Base-by-base conservation (phyloP, 2,888 invertebrate genomes). In the Drosophila anceps region DNA sequence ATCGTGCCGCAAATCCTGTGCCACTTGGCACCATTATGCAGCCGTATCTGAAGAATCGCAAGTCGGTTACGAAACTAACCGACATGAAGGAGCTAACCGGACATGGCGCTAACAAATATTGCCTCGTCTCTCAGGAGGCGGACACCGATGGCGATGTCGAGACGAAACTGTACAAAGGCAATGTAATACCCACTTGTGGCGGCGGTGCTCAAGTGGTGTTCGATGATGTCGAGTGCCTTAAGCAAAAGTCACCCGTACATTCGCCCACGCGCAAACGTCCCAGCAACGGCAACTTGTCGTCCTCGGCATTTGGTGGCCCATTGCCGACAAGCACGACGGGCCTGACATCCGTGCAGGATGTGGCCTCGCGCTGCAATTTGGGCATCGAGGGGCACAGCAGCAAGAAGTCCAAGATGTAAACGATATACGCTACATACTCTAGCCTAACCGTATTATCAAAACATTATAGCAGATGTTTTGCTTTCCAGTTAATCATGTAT, bases 131-230 rank as follows among this genome's bases (percentile, higher is more conserved):
- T 0, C 99, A 99, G 93, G 97, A 97, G 84, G 96, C 97, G 24
- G 98, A 98, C 91, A 96, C 96, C 0, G 97, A 97, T 82, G 99
- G 99, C 0, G 98, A 98, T 90, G 93, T 99, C 4, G 98, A 98
- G 92, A 99, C 99, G 0, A 97, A 97, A 87, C 92, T 98, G 18
- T 98, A 97, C 91, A 99, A 98, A 95, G 99, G 97, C 15, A 98
- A 99, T 92, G 97, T 99, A 4, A 95, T 98, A 3, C 98, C 98
- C 0, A 99, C 99, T 0, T 96, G 96, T 66, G 97, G 98, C 2
- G 99, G 99, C 0, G 99, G 99, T 0, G 97, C 98, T 0, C 98
- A 99, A 90, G 97, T 99, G 0, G 96, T 98, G 31, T 98, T 99
- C 91, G 96, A 97, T 83, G 99, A 99, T 92, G 96, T 99, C 1